Evolutionary conservation across 2,797 vertebrate genomes (phyloP).

Genomic region (Anableps anableps): DNA sequence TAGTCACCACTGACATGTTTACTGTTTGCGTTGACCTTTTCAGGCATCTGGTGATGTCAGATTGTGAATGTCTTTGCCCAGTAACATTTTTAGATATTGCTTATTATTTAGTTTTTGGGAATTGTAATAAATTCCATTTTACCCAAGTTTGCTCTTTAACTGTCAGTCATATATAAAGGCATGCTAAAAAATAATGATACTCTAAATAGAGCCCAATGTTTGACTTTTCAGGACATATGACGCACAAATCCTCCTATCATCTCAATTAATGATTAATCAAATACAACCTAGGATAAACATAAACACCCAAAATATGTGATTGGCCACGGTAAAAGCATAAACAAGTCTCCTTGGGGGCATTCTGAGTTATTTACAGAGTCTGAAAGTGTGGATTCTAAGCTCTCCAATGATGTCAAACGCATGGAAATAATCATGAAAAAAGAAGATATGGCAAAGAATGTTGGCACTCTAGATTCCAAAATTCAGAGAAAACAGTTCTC

Average conservation of each 20-base stretch:
- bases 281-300: not conserved
- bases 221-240: too few relatives aligned
- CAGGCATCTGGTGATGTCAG: conserved; percentile 12
- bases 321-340: too few relatives aligned
- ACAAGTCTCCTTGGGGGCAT: too few relatives aligned
- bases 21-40: conserved; percentile 24
- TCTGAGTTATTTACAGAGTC: too few relatives aligned
- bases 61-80: conserved; percentile 8
- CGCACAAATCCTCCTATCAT: not conserved
- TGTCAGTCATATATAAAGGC: not conserved
- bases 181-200: not conserved
- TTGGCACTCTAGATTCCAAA: too few relatives aligned
- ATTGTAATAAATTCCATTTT: not conserved
- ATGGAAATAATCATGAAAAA: too few relatives aligned
- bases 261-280: not conserved
- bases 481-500: too few relatives aligned
- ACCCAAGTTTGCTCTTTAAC: not conserved
- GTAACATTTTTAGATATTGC: conserved; percentile 11
- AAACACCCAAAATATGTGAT: too few relatives aligned
- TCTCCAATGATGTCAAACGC: too few relatives aligned
- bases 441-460: too few relatives aligned
- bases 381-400: too few relatives aligned
- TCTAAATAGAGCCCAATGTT: not conserved
- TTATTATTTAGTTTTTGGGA: conserved; percentile 19
- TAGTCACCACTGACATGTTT: conserved; percentile 27